Percentiles rank a stretch among this genome's conserved stretches.
Evolutionary conservation across 1,140 invertebrate genomes (phyloP).

Genomic region (Palaemon carinicauda): DNA sequence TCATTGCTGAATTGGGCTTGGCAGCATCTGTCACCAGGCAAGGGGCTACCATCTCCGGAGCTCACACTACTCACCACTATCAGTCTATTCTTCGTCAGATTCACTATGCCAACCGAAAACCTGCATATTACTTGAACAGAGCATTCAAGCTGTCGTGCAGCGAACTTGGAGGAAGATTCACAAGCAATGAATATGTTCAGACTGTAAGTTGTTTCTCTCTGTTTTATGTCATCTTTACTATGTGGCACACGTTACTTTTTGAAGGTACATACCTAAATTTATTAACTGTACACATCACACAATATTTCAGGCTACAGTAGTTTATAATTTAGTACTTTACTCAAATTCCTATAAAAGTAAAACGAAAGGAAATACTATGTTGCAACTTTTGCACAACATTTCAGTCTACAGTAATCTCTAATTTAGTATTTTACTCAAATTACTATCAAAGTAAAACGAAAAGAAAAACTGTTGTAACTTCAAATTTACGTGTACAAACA

Average conservation of each 20-base stretch:
- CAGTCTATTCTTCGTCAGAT: conserved; percentile 81
- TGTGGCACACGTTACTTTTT: too few relatives aligned
- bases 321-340: too few relatives aligned
- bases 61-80: conserved; percentile 86
- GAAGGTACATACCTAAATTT: not conserved
- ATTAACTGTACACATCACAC: not conserved
- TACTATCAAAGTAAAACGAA: too few relatives aligned
- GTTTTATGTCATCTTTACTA: not conserved
- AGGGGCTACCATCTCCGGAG: conserved; percentile 83
- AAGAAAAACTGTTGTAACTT: too few relatives aligned
- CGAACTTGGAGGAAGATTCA: conserved; percentile 89
- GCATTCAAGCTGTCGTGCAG: conserved; percentile 94
- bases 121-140: conserved; percentile 91
- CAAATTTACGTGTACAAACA: not conserved
- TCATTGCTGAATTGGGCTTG: conserved; percentile 77
- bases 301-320: too few relatives aligned
- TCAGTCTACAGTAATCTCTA: too few relatives aligned
- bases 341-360: too few relatives aligned
- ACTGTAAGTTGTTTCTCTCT: conserved; percentile 72
- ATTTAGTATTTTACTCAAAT: too few relatives aligned
- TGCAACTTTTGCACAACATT: too few relatives aligned
- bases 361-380: too few relatives aligned
- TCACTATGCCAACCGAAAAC: conserved; percentile 91
- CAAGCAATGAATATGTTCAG: conserved; percentile 93
- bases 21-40: conserved; percentile 81